phyloP scores from a whole-genome alignment of 2,888 invertebrate species.

The Atherix ibis region DNA sequence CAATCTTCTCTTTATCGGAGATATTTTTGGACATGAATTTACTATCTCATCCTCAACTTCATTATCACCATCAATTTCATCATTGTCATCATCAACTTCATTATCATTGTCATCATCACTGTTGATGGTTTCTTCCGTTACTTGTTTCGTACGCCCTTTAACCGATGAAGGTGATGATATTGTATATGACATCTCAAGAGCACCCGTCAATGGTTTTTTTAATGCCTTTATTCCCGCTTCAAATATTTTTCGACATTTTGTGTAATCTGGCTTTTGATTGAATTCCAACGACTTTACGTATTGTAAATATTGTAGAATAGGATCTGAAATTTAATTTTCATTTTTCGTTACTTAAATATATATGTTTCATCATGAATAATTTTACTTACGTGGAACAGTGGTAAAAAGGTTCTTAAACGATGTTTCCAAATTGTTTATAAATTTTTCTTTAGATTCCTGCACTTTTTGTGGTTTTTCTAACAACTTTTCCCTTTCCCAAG shows the following conservation, averaged over 20 bases:
- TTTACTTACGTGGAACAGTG: conserved; percentile 29
- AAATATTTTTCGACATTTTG: conserved; percentile 50
- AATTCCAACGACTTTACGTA: conserved; percentile 52
- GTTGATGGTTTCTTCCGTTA: conserved; percentile 18
- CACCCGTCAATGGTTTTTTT: conserved; percentile 39
- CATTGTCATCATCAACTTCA: background rate
- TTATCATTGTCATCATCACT: background rate
- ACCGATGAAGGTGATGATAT: conserved; percentile 17
- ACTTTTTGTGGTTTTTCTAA: conserved; percentile 44
- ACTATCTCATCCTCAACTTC: too few relatives aligned
- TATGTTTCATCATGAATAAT: conserved; percentile 9
- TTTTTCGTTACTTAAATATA: too few relatives aligned
- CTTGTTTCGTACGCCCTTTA: conserved; percentile 18
- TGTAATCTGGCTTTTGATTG: conserved; percentile 57
- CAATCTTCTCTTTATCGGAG: too few relatives aligned
- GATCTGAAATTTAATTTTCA: too few relatives aligned
- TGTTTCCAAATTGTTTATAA: conserved; percentile 39
- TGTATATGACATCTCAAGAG: conserved; percentile 30
- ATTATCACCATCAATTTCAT: background rate
- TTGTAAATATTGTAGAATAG: conserved; percentile 47
- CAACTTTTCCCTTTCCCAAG: conserved; percentile 56
- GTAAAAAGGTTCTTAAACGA: conserved; percentile 22
- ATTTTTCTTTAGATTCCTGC: conserved; percentile 50
- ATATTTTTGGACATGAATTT: too few relatives aligned
- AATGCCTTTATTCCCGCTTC: conserved; percentile 45